Evolutionary conservation across 2,113 vertebrate species (phyloP).

Genomic region (Scytalopus superciliaris): DNA sequence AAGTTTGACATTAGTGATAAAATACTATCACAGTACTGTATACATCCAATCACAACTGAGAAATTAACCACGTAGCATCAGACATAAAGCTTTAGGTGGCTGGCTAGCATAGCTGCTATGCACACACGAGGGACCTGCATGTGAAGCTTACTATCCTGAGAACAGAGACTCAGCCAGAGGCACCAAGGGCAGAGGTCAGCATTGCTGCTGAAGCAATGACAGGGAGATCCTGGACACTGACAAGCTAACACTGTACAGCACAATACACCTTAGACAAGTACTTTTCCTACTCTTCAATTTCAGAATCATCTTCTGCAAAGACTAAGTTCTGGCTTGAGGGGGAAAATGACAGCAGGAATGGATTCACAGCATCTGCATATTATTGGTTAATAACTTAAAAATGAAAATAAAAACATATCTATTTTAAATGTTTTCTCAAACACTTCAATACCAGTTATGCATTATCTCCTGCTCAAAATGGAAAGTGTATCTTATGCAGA

Average conservation of each 20-base stretch:
- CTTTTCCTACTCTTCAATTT: neutral
- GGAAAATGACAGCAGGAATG: neutral
- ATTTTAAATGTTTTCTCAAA: neutral
- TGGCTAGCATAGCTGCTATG: neutral
- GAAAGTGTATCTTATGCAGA: neutral
- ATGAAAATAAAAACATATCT: neutral
- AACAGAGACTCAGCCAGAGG: neutral
- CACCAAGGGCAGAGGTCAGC: neutral
- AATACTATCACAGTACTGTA: neutral
- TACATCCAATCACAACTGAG: neutral
- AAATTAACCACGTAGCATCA: neutral
- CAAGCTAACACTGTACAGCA: neutral
- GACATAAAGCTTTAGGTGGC: neutral
- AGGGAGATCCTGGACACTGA: neutral
- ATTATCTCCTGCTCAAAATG: neutral
- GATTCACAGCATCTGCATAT: neutral
- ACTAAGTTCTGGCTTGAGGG: neutral
- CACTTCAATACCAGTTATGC: neutral
- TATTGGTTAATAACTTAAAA: neutral
- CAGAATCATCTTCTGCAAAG: neutral
- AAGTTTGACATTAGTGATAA: slow-evolving; percentile 48
- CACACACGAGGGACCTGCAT: neutral
- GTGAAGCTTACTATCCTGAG: neutral
- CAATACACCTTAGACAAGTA: neutral
- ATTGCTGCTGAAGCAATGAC: neutral